Base-by-base conservation (phyloP, 2,888 invertebrate genomes). In the Drosophila lacicola region DNA sequence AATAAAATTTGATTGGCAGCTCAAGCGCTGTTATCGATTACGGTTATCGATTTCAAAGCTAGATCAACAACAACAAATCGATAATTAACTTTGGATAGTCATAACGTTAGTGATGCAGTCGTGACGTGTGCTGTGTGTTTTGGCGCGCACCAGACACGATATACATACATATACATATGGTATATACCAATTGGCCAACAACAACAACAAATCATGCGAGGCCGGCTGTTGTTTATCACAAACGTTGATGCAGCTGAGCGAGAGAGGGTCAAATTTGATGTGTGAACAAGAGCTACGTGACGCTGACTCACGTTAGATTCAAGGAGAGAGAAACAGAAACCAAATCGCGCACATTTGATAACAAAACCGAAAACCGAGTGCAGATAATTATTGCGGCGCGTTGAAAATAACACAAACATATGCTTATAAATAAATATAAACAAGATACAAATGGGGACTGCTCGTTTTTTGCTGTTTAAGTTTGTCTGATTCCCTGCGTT, bases 191-290 rank as follows among this genome's bases (percentile, higher is more conserved):
- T 71, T 71, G 60, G 47, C 44, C 41, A 55, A 62, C 54, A 70
- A 66, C 54, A 70, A 66, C 56, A 68, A 67, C 53, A 55, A 56
- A 65, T 41, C 44, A 66, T 47, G 19, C 67, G 60, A 75, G 61
- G 67, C 76, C 71, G 67, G 64, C 63, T 64, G 60, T 69, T 73
- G 73, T 74, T 74, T 73, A 67, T 54, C 34, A 53, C 25, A 58
- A 47, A 55, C 45, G 13, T 17, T 36, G 29, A 36, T 42, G 54
- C n/a, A 51, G 19, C 45, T 61, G 56, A 33, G 36, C 17, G 21
- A 25, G 14, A 29, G 55, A 49, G 71, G 4, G 33, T 50, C 33
- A 49, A 51, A 58, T 70, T 45, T 41, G 50, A 44, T 47, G 42
- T 29, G 11, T 44, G 44, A n/a, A 44, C 44, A 29, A 61, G 29